Evolutionary conservation across 2,797 vertebrate species (phyloP).

Genomic region (Pipistrellus kuhlii): DNA sequence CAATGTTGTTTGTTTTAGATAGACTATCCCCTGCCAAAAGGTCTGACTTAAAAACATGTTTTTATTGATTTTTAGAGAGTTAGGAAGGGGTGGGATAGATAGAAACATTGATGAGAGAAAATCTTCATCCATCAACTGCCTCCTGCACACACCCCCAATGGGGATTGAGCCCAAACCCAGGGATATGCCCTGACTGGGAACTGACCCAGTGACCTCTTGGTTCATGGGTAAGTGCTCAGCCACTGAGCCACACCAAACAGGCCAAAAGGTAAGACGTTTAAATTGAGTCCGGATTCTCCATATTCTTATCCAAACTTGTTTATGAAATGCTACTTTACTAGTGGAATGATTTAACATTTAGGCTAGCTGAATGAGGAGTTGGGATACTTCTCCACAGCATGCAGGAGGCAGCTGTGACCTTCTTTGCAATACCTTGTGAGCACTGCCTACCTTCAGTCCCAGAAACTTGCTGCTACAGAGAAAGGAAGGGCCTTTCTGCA

Average conservation of each 20-base stretch:
- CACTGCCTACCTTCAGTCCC: not conserved
- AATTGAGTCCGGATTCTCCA: not conserved
- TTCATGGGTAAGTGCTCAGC: too few species aligned
- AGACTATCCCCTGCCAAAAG: not conserved
- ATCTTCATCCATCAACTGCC: too few species aligned
- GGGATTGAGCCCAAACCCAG: too few species aligned
- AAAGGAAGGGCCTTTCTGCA: not conserved
- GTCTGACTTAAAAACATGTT: not conserved
- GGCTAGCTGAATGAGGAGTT: not conserved
- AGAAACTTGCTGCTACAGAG: not conserved
- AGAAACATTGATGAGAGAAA: too few species aligned
- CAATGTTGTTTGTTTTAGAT: not conserved
- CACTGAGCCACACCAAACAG: too few species aligned
- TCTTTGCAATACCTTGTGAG: not conserved
- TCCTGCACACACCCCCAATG: too few species aligned
- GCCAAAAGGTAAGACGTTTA: not conserved
- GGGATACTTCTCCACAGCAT: not conserved
- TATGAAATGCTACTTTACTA: not conserved
- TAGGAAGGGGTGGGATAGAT: too few species aligned
- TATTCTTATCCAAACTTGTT: not conserved
- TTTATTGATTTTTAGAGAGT: too few species aligned
- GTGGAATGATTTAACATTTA: not conserved
- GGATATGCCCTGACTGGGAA: too few species aligned
- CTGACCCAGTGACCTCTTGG: too few species aligned
- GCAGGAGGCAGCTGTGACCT: not conserved